A percentile compares a stretch with the other conserved stretches of the same genome.
Conservation (phyloP, 2,888 invertebrate species). For the Coremacera marginata region DNA sequence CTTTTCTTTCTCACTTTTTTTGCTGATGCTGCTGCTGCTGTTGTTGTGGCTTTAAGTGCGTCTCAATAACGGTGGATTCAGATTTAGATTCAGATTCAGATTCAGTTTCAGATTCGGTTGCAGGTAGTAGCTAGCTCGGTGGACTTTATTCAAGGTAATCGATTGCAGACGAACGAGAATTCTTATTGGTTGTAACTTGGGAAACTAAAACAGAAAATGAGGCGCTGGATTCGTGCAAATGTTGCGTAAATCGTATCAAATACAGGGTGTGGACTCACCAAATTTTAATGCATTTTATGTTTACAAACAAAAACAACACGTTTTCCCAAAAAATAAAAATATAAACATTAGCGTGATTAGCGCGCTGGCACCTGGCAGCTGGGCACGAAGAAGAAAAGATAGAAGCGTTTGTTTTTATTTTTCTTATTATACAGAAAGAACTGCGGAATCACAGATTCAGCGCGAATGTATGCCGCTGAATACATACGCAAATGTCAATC, state of each 20-base stretch:
- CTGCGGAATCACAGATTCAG: constrained; percentile 33
- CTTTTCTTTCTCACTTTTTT: not conserved
- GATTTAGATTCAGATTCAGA: constrained; percentile 2
- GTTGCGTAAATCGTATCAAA: constrained; percentile 28
- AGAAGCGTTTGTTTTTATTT: constrained; percentile 36
- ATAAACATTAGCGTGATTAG: constrained; percentile 38
- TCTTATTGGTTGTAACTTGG: constrained; percentile 28
- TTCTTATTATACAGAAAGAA: constrained; percentile 36
- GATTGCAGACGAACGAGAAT: constrained; percentile 21
- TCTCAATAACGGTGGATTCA: constrained; percentile 18
- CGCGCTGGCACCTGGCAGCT: constrained; percentile 39
- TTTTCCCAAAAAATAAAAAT: constrained; percentile 38
- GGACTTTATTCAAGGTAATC: constrained; percentile 39
- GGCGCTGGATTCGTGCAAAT: constrained; percentile 24
- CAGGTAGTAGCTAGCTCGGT: constrained; percentile 26
- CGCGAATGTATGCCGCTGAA: constrained; percentile 26
- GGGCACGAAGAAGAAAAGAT: constrained; percentile 37
- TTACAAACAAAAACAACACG: constrained; percentile 40
- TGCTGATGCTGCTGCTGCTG: constrained; percentile 11
- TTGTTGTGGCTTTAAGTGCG: not conserved
- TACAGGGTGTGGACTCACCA: constrained; percentile 36
- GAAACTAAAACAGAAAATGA: constrained; percentile 28
- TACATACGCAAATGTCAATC: constrained; percentile 33
- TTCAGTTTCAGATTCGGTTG: constrained; percentile 13
- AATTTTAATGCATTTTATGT: constrained; percentile 37